Base-by-base conservation (phyloP, 2,888 invertebrate species). In the Lingula anatina region DNA sequence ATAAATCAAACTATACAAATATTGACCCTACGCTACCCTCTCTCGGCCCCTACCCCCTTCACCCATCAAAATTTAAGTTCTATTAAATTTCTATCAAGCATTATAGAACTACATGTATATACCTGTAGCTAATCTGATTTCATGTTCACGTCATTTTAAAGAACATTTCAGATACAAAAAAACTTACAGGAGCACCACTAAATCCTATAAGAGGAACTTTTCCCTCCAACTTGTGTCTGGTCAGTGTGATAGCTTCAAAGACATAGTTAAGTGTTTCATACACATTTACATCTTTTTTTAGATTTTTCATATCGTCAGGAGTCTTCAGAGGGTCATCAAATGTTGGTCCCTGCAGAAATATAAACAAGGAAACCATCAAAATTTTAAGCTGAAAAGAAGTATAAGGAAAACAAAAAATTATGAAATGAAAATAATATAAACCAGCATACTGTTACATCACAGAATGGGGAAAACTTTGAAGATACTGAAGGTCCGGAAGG, bases 141-240 rank as follows among this genome's bases (percentile, higher is more conserved):
- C n/a, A n/a, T n/a, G n/a, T n/a, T n/a, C n/a, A n/a, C n/a, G n/a
- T n/a, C n/a, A n/a, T n/a, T n/a, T n/a, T n/a, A n/a, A n/a, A n/a
- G n/a, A 35, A 37, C 44, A 42, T n/a, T 20, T 25, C 36, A 38
- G 23, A 41, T 3, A 24, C 7, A 43, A 28, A 20, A 39, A 15
- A n/a, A 66, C 73, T 70, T 65, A 80, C 79, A 12, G 96, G 95
- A 41, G 94, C 95, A 52, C 96, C 96, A 55, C 88, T 86, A 70
- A 97, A 97, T 2, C 96, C 96, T 75, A 97, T 87, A 35, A 97
- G 80, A 0, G 96, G 96, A 24, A 93, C 93, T 80, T 86, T 88
- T 31, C 96, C 96, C 51, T 92, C 84, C 55, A 97, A 80, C 67
- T 83, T 85, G 57, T 89, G 87, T 51, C 96, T 83, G 28, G 95